Evolutionary conservation across 2,797 vertebrate species (phyloP).

Genomic region (Thaleichthys pacificus): DNA sequence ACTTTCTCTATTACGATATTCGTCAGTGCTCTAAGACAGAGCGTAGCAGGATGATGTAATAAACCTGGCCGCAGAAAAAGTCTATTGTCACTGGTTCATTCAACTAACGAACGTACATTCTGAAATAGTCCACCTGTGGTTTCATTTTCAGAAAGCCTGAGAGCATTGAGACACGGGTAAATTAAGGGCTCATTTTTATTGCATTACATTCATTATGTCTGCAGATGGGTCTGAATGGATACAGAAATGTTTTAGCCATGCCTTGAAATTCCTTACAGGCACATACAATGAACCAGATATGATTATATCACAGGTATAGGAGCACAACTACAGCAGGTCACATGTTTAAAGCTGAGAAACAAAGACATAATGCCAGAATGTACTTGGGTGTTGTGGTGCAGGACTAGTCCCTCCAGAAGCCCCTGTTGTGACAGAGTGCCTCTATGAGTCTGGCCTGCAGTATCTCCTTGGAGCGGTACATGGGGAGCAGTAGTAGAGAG

Average conservation of each 20-base stretch:
- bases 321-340: no score
- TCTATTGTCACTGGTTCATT: background rate
- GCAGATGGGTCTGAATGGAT: no score
- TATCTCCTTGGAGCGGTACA: conserved; percentile 64
- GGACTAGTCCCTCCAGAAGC: conserved; percentile 58
- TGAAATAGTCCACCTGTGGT: no score
- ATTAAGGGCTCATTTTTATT: no score
- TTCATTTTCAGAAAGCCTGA: background rate
- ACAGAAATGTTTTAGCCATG: no score
- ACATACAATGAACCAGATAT: no score
- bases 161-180: no score
- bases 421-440: conserved; percentile 72
- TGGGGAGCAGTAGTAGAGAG: conserved; percentile 66
- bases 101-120: no score
- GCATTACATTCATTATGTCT: no score
- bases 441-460: conserved; percentile 68
- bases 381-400: background rate
- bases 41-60: conserved; percentile 34
- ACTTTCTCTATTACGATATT: background rate
- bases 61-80: conserved; percentile 28
- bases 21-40: conserved; percentile 1
- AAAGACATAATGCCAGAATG: background rate
- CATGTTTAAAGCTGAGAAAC: background rate
- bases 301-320: no score
- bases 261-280: no score